A percentile compares a stretch with the other conserved stretches of the same genome.
phyloP scores from a whole-genome alignment of 2,113 vertebrate genomes.

The Platichthys flesus region DNA sequence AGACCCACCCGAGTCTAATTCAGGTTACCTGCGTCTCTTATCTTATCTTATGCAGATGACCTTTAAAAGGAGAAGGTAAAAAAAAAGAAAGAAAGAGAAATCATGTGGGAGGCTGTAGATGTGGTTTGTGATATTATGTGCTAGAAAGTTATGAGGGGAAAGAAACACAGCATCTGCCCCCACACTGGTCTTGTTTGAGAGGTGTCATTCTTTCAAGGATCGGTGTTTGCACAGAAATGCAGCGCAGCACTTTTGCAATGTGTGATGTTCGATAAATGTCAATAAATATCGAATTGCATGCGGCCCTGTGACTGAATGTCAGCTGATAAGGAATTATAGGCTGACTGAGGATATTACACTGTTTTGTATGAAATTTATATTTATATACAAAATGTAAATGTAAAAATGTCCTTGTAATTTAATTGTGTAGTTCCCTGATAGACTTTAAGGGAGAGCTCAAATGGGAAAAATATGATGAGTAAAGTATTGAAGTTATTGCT shows the following conservation, averaged over 20 bases:
- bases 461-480: no score
- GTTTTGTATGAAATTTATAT: neutral
- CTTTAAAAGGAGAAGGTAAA: constrained; percentile 84
- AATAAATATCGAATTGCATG: constrained; percentile 42
- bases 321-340: constrained; percentile 27
- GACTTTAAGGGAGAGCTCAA: neutral
- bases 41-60: constrained; percentile 75
- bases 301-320: constrained; percentile 22
- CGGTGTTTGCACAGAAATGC: constrained; percentile 62
- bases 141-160: constrained; percentile 75
- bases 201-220: constrained; percentile 77
- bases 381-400: neutral
- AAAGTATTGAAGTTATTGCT: neutral
- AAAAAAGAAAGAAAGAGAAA: constrained; percentile 72
- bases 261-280: constrained; percentile 54
- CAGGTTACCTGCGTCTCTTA: constrained; percentile 74
- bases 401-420: neutral
- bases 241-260: constrained; percentile 51
- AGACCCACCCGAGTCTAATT: constrained; percentile 67
- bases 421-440: neutral
- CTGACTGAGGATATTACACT: neutral
- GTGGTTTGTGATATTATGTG: constrained; percentile 84
- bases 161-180: constrained; percentile 65
- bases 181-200: constrained; percentile 72
- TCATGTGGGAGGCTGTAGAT: constrained; percentile 83